phyloP scores from a whole-genome alignment of 2,888 invertebrate species.

The Thelaira solivaga region DNA sequence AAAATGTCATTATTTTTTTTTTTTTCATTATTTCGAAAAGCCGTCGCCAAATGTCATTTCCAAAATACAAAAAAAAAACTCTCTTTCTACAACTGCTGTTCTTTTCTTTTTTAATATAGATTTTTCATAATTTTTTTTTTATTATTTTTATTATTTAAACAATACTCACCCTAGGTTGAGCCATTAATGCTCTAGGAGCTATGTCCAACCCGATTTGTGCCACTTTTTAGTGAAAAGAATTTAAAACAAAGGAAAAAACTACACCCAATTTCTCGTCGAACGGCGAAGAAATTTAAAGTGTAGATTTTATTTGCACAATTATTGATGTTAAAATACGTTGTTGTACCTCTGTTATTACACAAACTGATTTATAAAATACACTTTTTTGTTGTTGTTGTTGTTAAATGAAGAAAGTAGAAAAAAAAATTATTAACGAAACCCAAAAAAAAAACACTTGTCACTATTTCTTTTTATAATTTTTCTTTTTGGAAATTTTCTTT shows the following conservation, averaged over 20 bases:
- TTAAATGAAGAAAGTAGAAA: constrained; percentile 13
- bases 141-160: background rate
- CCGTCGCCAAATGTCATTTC: constrained; percentile 44
- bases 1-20: no score
- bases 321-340: constrained; percentile 27
- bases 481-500: constrained; percentile 19
- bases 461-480: constrained; percentile 15
- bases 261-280: constrained; percentile 51
- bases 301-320: constrained; percentile 48
- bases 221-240: constrained; percentile 72
- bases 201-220: constrained; percentile 78
- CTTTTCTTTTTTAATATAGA: no score
- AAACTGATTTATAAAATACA: constrained; percentile 23
- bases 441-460: constrained; percentile 33
- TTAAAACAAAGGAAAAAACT: constrained; percentile 50
- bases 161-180: constrained; percentile 78
- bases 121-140: no score
- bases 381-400: no score
- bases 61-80: background rate
- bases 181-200: constrained; percentile 79
- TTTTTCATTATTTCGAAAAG: no score
- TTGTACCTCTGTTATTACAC: constrained; percentile 11
- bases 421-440: background rate
- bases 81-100: constrained; percentile 20
- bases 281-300: constrained; percentile 51